Conservation (phyloP, 2,888 invertebrate genomes). For the Trachelus troglodyta region DNA sequence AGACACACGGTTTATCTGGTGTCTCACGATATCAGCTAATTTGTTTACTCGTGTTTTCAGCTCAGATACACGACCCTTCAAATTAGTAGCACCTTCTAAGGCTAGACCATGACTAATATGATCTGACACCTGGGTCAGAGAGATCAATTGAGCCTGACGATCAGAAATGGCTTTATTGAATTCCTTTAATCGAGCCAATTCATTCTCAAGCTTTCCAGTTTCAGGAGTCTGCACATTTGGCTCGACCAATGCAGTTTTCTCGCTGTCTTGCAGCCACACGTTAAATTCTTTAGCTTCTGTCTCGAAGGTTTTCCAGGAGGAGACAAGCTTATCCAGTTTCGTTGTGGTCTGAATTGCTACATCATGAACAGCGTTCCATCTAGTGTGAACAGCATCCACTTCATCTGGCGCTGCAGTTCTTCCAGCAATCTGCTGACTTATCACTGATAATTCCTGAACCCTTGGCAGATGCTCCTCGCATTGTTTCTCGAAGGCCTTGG, state of each 20-base stretch:
- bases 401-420: constrained; percentile 85
- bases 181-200: constrained; percentile 81
- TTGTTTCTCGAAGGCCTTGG: constrained; percentile 79
- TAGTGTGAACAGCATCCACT: constrained; percentile 84
- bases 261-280: constrained; percentile 79
- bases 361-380: constrained; percentile 88
- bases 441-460: constrained; percentile 78
- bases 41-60: constrained; percentile 81
- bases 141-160: constrained; percentile 85
- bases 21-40: constrained; percentile 80
- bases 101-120: constrained; percentile 81
- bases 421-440: constrained; percentile 81
- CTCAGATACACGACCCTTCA: constrained; percentile 79
- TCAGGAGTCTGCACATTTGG: constrained; percentile 77
- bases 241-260: constrained; percentile 72
- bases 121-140: constrained; percentile 83
- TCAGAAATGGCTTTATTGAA: constrained; percentile 87
- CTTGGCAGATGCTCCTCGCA: constrained; percentile 81
- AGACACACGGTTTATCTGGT: constrained; percentile 82
- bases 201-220: constrained; percentile 80
- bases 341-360: constrained; percentile 81
- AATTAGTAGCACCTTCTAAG: constrained; percentile 78
- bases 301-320: constrained; percentile 86
- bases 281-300: constrained; percentile 80
- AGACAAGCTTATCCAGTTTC: constrained; percentile 82